Evolutionary conservation across 2,888 invertebrate genomes (phyloP), one percentile per base, ranked within the genome.

Genomic region (Eristalis tenax): DNA sequence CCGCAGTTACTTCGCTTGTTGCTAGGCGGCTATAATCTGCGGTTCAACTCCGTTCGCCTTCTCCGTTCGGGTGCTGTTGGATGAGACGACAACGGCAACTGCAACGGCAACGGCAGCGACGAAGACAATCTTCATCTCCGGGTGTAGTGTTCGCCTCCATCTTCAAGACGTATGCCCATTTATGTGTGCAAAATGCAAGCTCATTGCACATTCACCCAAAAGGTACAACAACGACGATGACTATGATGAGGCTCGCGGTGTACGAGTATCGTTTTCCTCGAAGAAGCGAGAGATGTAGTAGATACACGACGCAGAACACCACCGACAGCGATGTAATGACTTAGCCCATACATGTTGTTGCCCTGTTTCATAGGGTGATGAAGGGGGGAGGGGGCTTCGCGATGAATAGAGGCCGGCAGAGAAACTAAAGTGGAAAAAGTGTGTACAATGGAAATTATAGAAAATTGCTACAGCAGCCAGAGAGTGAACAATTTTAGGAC

Each of bases 181-280:
- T 82, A 73, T 86, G 78, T 86, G 77, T 78, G 74, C 86, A 86
- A 78, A 81, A 81, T 85, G 76, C 64, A 80, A 84, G 84, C 82
- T 74, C 77, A 78, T 77, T 76, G 64, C 59, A 50, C 50, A 82
- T 78, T 85, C 35, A 28, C 76, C 73, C 40, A 76, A 71, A 73
- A 50, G 43, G 64, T 70, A 40, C 43, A 50, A 50, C n/a, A 50
- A n/a, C 50, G 50, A 5, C 8, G 18, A 50, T 6, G 38, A 43
- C 43, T n/a, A 50, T 50, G 50, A 50, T 18, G 50, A 18, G 50
- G 18, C 50, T 18, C 8, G 50, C 18, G 50, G 50, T 50, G 50
- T 50, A 50, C n/a, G 73, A 77, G 50, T 78, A 43, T 70, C 82
- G 10, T 81, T 50, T 75, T 32, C 56, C 40, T 50, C 65, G 28